Evolutionary conservation across 2,113 vertebrate species (phyloP).

Genomic region (Ptilorrhoa leucosticta): DNA sequence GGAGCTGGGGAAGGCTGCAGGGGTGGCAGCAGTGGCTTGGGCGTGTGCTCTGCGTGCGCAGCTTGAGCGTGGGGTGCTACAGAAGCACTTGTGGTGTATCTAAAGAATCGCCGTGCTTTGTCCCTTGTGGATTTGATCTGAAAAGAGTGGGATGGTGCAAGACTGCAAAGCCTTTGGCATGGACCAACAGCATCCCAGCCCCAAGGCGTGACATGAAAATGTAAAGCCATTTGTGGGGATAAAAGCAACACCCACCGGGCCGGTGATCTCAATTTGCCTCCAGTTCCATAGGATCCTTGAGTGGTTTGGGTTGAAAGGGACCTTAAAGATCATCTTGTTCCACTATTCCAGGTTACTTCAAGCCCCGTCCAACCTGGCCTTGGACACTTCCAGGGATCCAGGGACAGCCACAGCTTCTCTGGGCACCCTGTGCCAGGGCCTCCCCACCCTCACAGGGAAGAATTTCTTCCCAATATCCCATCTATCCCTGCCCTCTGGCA

Average conservation of each 20-base stretch:
- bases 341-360: neutral
- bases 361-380: accelerated
- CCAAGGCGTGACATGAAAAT: neutral
- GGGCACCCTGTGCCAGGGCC: neutral
- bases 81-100: neutral
- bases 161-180: neutral
- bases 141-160: neutral
- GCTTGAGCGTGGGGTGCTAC: neutral
- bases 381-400: neutral
- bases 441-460: accelerated
- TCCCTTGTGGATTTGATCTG: neutral
- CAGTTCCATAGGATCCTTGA: neutral
- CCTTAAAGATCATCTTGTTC: neutral
- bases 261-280: neutral
- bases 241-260: neutral
- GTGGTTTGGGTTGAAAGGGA: neutral
- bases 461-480: neutral
- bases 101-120: neutral
- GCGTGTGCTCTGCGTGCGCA: neutral
- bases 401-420: neutral
- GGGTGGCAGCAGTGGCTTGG: neutral
- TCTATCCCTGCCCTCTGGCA: accelerated
- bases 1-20: accelerated
- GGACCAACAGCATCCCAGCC: neutral
- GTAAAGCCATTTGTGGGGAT: neutral